Conservation (phyloP, 2,797 vertebrate species). For the Eospalax fontanierii region DNA sequence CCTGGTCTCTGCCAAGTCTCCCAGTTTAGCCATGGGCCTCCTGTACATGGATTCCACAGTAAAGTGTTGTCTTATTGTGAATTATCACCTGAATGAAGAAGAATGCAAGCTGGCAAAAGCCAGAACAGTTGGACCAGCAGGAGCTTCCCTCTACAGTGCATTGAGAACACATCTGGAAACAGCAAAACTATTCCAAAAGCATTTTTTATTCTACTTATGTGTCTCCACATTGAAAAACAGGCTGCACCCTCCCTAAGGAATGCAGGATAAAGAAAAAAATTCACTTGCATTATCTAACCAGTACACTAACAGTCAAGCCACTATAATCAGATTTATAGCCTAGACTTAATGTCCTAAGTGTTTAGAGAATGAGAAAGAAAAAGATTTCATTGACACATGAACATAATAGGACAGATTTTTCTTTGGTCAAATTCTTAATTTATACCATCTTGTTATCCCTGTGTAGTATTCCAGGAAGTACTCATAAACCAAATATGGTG, state of each 20-base stretch:
- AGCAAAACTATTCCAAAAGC: background rate
- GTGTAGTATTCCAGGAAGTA: background rate
- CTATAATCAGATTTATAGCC: background rate
- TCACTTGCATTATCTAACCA: background rate
- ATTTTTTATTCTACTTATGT: conserved; percentile 14
- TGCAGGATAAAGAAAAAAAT: background rate
- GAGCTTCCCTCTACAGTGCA: background rate
- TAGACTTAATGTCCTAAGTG: background rate
- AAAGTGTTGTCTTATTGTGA: background rate
- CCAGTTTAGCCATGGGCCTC: conserved; percentile 55
- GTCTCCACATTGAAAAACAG: background rate
- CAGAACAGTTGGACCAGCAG: background rate
- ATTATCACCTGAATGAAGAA: background rate
- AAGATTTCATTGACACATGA: background rate
- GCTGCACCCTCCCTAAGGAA: background rate
- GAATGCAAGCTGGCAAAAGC: background rate
- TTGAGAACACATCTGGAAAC: background rate
- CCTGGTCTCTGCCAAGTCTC: conserved; percentile 46
- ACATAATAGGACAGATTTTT: background rate
- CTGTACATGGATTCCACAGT: conserved; percentile 30
- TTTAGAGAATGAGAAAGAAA: background rate
- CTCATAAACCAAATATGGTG: background rate
- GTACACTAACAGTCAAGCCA: background rate
- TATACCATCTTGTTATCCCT: background rate
- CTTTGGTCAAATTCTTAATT: background rate